Percentiles rank a stretch among this genome's conserved stretches.
Conservation (phyloP, 2,113 vertebrate species). For the Camelus bactrianus region DNA sequence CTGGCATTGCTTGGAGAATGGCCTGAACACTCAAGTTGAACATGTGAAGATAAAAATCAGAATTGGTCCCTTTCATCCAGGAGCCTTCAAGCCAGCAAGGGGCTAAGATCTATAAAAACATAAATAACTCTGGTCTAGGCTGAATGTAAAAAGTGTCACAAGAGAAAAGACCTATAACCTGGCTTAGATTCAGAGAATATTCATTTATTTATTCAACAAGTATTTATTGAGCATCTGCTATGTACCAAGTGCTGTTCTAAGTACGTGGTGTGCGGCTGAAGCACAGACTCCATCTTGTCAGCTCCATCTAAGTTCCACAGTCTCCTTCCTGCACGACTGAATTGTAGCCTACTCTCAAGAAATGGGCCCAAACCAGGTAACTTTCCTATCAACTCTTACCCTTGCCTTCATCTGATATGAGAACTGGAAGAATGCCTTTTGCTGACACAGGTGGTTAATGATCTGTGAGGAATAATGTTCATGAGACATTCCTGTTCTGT, state of each 20-base stretch:
- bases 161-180: neutral
- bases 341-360: too few species aligned
- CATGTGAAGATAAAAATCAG: neutral
- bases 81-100: neutral
- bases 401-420: too few species aligned
- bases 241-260: neutral
- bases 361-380: too few species aligned
- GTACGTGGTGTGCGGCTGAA: neutral
- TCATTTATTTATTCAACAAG: neutral
- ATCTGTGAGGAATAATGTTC: too few species aligned
- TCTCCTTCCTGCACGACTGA: too few species aligned
- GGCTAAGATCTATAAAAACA: neutral
- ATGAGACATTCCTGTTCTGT: too few species aligned
- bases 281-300: too few species aligned
- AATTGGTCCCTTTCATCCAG: neutral
- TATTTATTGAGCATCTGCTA: neutral
- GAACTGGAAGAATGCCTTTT: too few species aligned
- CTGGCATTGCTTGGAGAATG: neutral
- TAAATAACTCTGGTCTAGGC: neutral
- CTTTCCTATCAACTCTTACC: too few species aligned
- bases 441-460: too few species aligned
- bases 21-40: neutral
- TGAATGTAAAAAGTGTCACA: neutral
- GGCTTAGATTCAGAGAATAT: neutral
- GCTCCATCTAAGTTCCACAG: too few species aligned